A percentile compares a stretch with the other conserved stretches of the same genome.
phyloP scores from a whole-genome alignment of 2,888 invertebrate genomes.

The Machimus rusticus region DNA sequence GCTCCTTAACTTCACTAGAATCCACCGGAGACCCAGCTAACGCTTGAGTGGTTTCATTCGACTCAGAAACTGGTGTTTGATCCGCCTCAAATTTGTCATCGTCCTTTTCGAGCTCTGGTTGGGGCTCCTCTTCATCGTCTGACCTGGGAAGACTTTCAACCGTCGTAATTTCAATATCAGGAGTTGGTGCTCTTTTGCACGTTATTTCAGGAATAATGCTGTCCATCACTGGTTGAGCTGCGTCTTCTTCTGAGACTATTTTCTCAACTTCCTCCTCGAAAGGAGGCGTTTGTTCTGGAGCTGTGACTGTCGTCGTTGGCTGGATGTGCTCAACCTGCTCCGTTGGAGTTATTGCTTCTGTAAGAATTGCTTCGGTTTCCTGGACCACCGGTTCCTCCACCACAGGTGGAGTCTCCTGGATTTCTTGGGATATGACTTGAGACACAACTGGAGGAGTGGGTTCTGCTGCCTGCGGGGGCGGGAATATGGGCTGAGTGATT shows the following conservation, averaged over 20 bases:
- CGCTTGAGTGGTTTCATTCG: conserved; percentile 54
- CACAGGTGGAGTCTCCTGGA: not conserved
- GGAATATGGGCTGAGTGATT: conserved; percentile 37
- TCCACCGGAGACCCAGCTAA: conserved; percentile 52
- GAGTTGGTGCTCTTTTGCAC: conserved; percentile 59
- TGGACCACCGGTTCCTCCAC: conserved; percentile 38
- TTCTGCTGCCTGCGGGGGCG: conserved; percentile 11
- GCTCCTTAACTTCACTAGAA: conserved; percentile 47
- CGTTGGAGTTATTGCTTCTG: conserved; percentile 46
- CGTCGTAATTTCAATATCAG: conserved; percentile 62
- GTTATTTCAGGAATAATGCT: conserved; percentile 55
- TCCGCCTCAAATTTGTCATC: conserved; percentile 52
- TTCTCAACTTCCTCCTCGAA: not conserved
- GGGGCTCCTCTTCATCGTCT: conserved; percentile 60
- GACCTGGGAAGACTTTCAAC: conserved; percentile 61
- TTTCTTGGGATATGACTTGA: not conserved
- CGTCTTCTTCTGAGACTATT: not conserved
- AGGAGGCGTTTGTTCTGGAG: conserved; percentile 10
- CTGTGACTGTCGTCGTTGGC: conserved; percentile 26
- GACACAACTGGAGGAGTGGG: not conserved
- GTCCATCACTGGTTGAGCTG: conserved; percentile 48
- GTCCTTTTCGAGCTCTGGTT: conserved; percentile 45
- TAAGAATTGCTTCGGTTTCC: conserved; percentile 4
- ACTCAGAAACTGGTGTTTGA: conserved; percentile 57
- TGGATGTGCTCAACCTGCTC: conserved; percentile 39